phyloP scores from a whole-genome alignment of 2,113 vertebrate species.

The Coturnix japonica region DNA sequence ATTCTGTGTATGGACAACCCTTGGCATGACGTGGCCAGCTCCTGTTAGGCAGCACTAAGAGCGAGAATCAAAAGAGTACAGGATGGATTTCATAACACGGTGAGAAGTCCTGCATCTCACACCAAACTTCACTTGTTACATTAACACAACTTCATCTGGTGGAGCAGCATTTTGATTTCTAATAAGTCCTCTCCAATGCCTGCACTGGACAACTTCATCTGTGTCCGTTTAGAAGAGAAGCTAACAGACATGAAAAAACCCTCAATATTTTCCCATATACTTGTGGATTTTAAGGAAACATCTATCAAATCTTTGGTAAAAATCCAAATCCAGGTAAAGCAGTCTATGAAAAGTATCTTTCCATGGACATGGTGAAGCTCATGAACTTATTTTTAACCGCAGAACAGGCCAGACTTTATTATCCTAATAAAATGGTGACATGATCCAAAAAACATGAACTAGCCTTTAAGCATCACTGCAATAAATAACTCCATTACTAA shows the following conservation, averaged over 20 bases:
- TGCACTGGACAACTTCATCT: background rate
- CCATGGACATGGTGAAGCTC: background rate
- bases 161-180: background rate
- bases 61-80: background rate
- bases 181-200: background rate
- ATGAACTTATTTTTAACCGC: background rate
- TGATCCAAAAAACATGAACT: conserved; percentile 10
- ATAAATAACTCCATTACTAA: conserved; percentile 65
- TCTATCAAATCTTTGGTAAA: background rate
- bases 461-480: conserved; percentile 58
- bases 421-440: background rate
- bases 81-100: background rate
- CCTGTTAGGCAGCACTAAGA: background rate
- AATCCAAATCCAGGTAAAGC: too few species aligned
- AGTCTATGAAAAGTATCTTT: background rate
- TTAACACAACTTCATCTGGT: background rate
- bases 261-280: background rate
- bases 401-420: background rate
- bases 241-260: background rate
- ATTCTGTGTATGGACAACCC: background rate
- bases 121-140: background rate
- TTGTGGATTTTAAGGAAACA: background rate
- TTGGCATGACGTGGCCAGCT: background rate
- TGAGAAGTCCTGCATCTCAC: background rate
- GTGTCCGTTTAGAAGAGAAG: background rate